Evolutionary conservation across 2,888 invertebrate genomes (phyloP).

Genomic region (Capitulum mitella): DNA sequence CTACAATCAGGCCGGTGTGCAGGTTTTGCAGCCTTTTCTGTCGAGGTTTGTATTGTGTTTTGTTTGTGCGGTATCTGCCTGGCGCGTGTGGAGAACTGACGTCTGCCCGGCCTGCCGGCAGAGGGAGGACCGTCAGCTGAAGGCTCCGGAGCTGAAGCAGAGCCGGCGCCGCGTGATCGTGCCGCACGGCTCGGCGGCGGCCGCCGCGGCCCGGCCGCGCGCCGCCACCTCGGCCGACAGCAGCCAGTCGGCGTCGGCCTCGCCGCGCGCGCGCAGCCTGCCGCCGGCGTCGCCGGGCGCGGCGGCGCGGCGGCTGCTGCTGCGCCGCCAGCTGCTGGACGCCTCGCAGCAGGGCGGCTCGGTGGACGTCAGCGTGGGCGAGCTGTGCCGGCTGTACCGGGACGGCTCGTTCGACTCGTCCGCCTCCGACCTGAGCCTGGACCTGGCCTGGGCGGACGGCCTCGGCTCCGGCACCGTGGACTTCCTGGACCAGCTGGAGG

Average conservation of each 20-base stretch:
- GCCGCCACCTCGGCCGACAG: conserved; percentile 3
- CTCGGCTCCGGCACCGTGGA: not conserved
- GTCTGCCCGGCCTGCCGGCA: not conserved
- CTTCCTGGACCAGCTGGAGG: conserved; percentile 11
- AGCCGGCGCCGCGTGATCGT: not conserved
- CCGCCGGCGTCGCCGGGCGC: not conserved
- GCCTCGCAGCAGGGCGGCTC: not conserved
- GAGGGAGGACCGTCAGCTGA: not conserved
- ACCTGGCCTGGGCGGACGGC: conserved; percentile 11
- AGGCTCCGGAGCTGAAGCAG: not conserved
- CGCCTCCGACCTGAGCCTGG: not conserved
- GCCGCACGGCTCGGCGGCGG: not conserved
- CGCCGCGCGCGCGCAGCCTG: conserved; percentile 7
- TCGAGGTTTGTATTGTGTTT: too few relatives aligned
- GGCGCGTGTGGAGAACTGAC: too few relatives aligned
- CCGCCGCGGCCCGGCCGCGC: not conserved
- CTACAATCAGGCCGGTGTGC: too few relatives aligned
- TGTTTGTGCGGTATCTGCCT: too few relatives aligned
- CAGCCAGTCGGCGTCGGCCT: not conserved
- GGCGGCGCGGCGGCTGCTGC: not conserved
- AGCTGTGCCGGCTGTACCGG: not conserved
- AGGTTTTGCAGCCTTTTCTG: too few relatives aligned
- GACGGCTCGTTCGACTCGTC: not conserved
- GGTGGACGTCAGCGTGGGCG: not conserved
- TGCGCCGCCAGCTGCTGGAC: not conserved